phyloP scores from a whole-genome alignment of 1,140 invertebrate genomes.

The Tenebrio molitor region DNA sequence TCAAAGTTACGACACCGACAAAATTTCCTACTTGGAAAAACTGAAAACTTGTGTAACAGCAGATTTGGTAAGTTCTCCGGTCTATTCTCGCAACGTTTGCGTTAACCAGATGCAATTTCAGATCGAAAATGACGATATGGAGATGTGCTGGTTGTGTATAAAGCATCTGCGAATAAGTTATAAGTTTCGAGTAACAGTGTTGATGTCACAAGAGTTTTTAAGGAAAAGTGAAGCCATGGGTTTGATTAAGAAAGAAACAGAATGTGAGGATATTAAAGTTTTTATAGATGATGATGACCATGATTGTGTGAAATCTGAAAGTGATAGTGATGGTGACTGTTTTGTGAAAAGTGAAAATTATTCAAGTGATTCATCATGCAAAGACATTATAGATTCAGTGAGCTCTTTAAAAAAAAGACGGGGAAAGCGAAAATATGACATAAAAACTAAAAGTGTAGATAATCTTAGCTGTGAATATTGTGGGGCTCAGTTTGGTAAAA shows the following conservation, averaged over 20 bases:
- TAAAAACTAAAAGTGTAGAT: neutral
- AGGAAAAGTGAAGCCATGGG: neutral
- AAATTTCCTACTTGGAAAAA: slow-evolving; percentile 25
- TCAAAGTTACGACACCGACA: neutral
- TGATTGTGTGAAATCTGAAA: slow-evolving; percentile 1
- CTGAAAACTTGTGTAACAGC: slow-evolving; percentile 12
- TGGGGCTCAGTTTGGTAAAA: slow-evolving; percentile 77
- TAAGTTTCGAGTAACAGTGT: slow-evolving; percentile 9
- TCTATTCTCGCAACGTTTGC: neutral
- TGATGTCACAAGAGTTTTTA: slow-evolving; percentile 12
- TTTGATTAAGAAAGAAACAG: neutral
- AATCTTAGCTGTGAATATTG: slow-evolving; percentile 70
- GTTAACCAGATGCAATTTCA: neutral
- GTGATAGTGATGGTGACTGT: slow-evolving; percentile 1
- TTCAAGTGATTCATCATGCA: slow-evolving; percentile 10
- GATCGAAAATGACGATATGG: slow-evolving; percentile 14
- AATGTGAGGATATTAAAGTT: neutral
- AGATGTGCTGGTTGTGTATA: slow-evolving; percentile 23
- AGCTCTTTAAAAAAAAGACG: slow-evolving; percentile 1
- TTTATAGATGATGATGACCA: neutral
- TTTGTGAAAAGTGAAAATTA: neutral
- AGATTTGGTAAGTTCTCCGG: slow-evolving; percentile 15
- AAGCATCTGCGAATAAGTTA: slow-evolving; percentile 15
- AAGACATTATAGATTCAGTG: neutral
- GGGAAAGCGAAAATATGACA: neutral